Evolutionary conservation across 2,888 invertebrate species (phyloP).

Genomic region (Kryphioiulus occultus): DNA sequence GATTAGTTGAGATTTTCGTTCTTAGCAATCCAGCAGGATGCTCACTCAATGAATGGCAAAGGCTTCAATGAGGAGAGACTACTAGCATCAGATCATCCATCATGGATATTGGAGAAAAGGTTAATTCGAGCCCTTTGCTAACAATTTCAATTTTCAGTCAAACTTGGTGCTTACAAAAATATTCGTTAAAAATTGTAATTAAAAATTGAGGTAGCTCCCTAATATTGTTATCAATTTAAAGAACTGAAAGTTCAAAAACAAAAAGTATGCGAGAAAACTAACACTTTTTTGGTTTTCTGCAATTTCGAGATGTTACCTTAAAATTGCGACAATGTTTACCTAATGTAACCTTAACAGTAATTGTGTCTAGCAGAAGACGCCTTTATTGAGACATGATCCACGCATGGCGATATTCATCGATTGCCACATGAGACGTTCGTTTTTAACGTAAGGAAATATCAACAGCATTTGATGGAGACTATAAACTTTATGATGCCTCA

Average conservation of each 20-base stretch:
- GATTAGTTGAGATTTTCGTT: neutral
- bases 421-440: neutral
- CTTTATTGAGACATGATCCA: neutral
- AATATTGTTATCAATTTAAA: too few relatives aligned
- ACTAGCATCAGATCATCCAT: neutral
- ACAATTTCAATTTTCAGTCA: too few relatives aligned
- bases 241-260: too few relatives aligned
- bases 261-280: too few relatives aligned
- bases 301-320: too few relatives aligned
- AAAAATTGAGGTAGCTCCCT: too few relatives aligned
- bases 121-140: neutral
- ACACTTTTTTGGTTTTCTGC: too few relatives aligned
- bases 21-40: neutral
- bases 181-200: too few relatives aligned
- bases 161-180: too few relatives aligned
- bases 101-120: neutral
- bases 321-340: neutral
- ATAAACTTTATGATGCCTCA: conserved; percentile 6
- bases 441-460: too few relatives aligned
- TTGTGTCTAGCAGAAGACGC: neutral
- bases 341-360: too few relatives aligned
- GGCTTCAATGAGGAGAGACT: neutral
- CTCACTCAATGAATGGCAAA: neutral
- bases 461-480: neutral
- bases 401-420: neutral